Evolutionary conservation across 2,888 invertebrate genomes (phyloP).

Genomic region (Limenitis camilla): DNA sequence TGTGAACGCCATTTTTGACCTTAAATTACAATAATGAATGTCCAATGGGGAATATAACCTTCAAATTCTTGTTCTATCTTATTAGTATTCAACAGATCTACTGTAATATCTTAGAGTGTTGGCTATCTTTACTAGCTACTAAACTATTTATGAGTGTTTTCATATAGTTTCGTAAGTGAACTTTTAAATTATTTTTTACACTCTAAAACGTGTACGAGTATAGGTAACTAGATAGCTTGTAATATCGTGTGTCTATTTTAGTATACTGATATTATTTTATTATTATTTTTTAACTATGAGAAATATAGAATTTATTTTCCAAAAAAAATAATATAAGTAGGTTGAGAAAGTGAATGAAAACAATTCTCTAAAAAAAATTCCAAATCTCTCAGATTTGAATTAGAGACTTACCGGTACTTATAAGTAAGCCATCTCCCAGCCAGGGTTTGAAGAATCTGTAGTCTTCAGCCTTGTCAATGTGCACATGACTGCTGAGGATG

Average conservation of each 20-base stretch:
- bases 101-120: constrained; percentile 10
- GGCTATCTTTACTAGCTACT: constrained; percentile 3
- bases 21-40: constrained; percentile 33
- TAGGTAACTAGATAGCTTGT: too few relatives aligned
- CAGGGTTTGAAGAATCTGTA: constrained; percentile 88
- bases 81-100: constrained; percentile 17
- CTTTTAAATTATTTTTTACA: background rate
- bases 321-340: too few relatives aligned
- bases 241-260: too few relatives aligned
- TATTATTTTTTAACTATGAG: too few relatives aligned
- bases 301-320: too few relatives aligned
- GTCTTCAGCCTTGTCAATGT: constrained; percentile 86
- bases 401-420: constrained; percentile 80
- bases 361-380: too few relatives aligned
- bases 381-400: background rate
- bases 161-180: background rate
- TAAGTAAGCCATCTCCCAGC: constrained; percentile 87
- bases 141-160: background rate
- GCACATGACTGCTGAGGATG: constrained; percentile 84
- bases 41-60: constrained; percentile 6
- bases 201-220: too few relatives aligned
- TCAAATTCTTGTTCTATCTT: constrained; percentile 6
- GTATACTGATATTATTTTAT: too few relatives aligned
- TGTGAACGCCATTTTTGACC: constrained; percentile 90
- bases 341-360: too few relatives aligned